A percentile compares a stretch with the other conserved stretches of the same genome.
Conservation (phyloP, 2,888 invertebrate genomes). For the Drosophila cognata region DNA sequence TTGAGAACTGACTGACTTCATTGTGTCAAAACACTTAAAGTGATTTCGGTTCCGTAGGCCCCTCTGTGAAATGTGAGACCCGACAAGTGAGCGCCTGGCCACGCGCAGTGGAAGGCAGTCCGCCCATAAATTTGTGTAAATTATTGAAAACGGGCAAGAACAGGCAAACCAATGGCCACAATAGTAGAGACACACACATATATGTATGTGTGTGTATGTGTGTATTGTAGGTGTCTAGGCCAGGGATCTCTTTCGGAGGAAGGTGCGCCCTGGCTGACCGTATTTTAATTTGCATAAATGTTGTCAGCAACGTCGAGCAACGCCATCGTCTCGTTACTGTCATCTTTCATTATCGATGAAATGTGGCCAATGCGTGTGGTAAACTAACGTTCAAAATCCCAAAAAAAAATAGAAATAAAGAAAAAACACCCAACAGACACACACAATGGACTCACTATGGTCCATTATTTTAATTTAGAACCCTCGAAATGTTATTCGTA, state of each 20-base stretch:
- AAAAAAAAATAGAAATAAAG: neutral
- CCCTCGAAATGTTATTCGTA: conserved; percentile 54
- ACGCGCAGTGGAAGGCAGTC: conserved; percentile 62
- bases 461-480: conserved; percentile 69
- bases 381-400: conserved; percentile 26
- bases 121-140: conserved; percentile 78
- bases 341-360: conserved; percentile 83
- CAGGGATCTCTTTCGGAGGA: conserved; percentile 9
- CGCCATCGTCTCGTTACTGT: conserved; percentile 80
- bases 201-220: neutral
- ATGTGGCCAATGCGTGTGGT: conserved; percentile 77
- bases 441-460: conserved; percentile 11
- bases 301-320: conserved; percentile 68
- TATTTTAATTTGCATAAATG: conserved; percentile 79
- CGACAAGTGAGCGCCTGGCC: conserved; percentile 55
- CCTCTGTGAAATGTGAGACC: conserved; percentile 64
- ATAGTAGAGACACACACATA: neutral
- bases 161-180: conserved; percentile 16
- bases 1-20: conserved; percentile 68
- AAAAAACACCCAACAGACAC: conserved; percentile 9
- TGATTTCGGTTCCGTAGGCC: conserved; percentile 64
- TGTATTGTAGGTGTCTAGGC: conserved; percentile 59
- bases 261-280: conserved; percentile 69
- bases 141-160: conserved; percentile 64
- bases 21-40: conserved; percentile 79